Base-by-base conservation (phyloP, 2,888 invertebrate species). In the Formica aserva region DNA sequence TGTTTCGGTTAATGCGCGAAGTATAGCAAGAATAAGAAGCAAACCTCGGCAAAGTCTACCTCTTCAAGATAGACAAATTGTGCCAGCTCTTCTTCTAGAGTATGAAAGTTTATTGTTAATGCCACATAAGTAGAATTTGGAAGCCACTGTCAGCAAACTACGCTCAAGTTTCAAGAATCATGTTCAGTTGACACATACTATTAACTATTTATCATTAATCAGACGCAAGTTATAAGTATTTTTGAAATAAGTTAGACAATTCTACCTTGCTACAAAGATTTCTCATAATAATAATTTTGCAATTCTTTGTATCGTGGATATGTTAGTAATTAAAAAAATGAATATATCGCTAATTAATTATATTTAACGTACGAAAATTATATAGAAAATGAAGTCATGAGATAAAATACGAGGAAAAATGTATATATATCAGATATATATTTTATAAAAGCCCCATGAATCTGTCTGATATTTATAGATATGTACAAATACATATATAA, bases 1-100 rank as follows among this genome's bases (percentile, higher is more conserved):
- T 77, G 71, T 83, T 74, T 66, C 82, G 84, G 80, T 83, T 86
- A 82, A 82, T 88, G 86, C 83, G 74, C 82, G 41, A 63, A 85
- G 62, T 71, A 65, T 57, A 35, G 69, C 60, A 80, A 81, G 78
- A 65, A 85, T 80, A 29, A 82, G 48, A 82, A 76, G 60, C 60
- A 62, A 69, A 65, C 52, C 77, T 67, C 57, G 55, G 55, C 55
- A 67, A 77, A 77, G 77, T 77, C 55, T 77, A 77, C 38, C 67
- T 66, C 67, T 41, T 67, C 55, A 77, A 77, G 69, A 67, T 77
- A 77, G 77, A 77, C 77, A 67, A 77, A 77, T 67, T 41, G 29
- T 69, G 52, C 38, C 18, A n/a, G 3, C n/a, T 41, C 57, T 77
- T 69, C 55, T 77, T 69, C 57, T n/a, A 55, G 22, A 29, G 67